Percentiles rank a stretch among this genome's conserved stretches.
Conservation (phyloP, 2,113 vertebrate genomes). For the Grammomys dolichurus region DNA sequence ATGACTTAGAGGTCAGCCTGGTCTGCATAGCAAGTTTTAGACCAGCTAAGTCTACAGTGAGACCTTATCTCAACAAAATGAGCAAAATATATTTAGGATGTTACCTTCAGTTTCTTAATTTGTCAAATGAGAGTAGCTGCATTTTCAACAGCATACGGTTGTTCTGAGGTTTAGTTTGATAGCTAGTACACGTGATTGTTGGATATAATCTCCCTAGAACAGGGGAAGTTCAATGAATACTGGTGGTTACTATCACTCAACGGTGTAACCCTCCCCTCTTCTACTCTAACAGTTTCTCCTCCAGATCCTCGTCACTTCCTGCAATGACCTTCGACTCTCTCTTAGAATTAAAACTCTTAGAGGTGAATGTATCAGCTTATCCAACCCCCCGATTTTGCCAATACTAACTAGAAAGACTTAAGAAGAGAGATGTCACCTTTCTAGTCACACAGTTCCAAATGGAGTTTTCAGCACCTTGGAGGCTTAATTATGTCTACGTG, state of each 20-base stretch:
- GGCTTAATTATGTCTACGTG: neutral
- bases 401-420: neutral
- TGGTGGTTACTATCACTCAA: neutral
- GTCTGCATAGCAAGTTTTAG: neutral
- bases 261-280: neutral
- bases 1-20: neutral
- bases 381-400: neutral
- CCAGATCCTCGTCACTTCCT: neutral
- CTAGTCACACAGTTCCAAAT: neutral
- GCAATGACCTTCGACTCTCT: neutral
- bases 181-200: neutral
- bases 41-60: neutral
- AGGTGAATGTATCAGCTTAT: neutral
- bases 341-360: conserved; percentile 23
- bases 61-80: neutral
- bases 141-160: neutral
- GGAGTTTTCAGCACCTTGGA: neutral
- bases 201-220: neutral
- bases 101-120: neutral
- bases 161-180: neutral
- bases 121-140: neutral
- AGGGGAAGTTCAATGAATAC: neutral
- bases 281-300: neutral
- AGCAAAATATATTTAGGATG: neutral
- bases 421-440: neutral